A percentile compares a stretch with the other conserved stretches of the same genome.
phyloP scores from a whole-genome alignment of 53 echinoderm and acorn worm genomes.

The Henricia sp. region DNA sequence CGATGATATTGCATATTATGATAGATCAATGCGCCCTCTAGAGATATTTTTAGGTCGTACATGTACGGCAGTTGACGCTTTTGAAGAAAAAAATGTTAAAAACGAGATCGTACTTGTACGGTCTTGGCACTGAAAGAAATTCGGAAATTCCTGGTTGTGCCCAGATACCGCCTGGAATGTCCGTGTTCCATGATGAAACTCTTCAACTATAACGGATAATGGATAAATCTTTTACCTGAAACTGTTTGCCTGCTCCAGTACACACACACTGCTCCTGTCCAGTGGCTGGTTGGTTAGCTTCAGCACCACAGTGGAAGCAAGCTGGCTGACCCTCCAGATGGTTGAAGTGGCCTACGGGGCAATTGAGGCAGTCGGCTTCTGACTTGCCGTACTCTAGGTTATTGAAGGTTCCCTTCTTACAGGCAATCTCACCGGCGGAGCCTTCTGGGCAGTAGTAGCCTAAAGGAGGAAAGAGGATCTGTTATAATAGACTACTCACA shows the following conservation, averaged over 20 bases:
- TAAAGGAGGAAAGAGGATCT: not conserved
- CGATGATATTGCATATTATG: too few relatives aligned
- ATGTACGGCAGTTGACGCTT: too few relatives aligned
- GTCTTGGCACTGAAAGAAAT: too few relatives aligned
- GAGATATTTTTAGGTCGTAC: too few relatives aligned
- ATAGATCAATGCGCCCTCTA: too few relatives aligned
- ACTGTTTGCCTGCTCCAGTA: constrained; percentile 84
- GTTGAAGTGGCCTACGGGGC: constrained; percentile 90
- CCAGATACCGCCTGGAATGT: too few relatives aligned
- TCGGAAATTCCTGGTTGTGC: too few relatives aligned
- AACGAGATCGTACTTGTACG: too few relatives aligned
- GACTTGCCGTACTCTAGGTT: constrained; percentile 66
- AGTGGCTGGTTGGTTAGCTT: constrained; percentile 72
- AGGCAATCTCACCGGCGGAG: constrained; percentile 66
- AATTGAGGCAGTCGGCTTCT: constrained; percentile 68
- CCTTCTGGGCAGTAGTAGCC: constrained; percentile 93
- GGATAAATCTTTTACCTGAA: constrained; percentile 92
- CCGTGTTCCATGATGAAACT: too few relatives aligned
- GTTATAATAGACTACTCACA: too few relatives aligned
- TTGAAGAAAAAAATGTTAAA: too few relatives aligned
- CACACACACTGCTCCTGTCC: constrained; percentile 77
- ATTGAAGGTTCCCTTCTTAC: constrained; percentile 69
- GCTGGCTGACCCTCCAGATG: constrained; percentile 86
- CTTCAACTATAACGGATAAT: too few relatives aligned
- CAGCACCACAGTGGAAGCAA: constrained; percentile 90